phyloP scores from a whole-genome alignment of 2,888 invertebrate species.

The Tachina lurida region DNA sequence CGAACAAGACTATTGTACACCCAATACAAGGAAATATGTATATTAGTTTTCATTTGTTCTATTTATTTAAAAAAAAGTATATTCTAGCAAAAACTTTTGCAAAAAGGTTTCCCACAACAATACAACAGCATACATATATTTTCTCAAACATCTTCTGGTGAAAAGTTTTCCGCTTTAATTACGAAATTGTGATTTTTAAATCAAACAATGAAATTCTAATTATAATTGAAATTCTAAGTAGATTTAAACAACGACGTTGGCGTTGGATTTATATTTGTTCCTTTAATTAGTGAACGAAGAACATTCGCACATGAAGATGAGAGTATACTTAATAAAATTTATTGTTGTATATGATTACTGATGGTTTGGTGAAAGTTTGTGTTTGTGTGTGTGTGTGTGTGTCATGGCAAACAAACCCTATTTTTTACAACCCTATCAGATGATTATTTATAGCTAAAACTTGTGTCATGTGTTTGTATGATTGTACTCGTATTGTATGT shows the following conservation, averaged over 20 bases:
- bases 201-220: conserved; percentile 67
- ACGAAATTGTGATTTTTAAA: conserved; percentile 42
- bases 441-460: conserved; percentile 46
- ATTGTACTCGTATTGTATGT: neutral
- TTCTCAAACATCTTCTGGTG: neutral
- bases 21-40: too few species aligned
- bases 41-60: too few species aligned
- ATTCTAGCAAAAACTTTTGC: too few species aligned
- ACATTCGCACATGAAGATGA: conserved; percentile 17
- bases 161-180: conserved; percentile 30
- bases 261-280: conserved; percentile 31
- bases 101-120: neutral
- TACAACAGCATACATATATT: too few species aligned
- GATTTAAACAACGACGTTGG: conserved; percentile 30
- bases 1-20: too few species aligned
- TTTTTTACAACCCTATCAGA: conserved; percentile 59
- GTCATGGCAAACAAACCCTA: conserved; percentile 31
- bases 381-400: neutral
- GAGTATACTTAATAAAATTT: conserved; percentile 46
- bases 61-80: too few species aligned
- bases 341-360: conserved; percentile 29
- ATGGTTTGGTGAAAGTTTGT: neutral
- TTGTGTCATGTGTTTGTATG: neutral
- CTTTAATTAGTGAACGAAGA: conserved; percentile 41
- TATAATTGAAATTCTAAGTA: conserved; percentile 42